phyloP scores from a whole-genome alignment of 2,797 vertebrate species.

The Enteromius treurensis region DNA sequence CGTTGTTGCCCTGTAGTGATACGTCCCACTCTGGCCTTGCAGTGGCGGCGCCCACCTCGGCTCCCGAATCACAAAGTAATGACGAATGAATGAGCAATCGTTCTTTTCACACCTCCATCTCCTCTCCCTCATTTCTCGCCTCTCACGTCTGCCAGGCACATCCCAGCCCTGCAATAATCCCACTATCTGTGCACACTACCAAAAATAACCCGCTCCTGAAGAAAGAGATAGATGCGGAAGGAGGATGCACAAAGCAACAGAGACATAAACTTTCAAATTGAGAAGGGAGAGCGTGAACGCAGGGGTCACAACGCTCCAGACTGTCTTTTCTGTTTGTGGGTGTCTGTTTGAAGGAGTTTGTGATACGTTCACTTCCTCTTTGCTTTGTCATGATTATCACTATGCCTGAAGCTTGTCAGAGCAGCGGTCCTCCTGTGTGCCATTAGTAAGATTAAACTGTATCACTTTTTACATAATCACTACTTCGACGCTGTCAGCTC shows the following conservation, averaged over 20 bases:
- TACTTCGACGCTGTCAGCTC: conserved; percentile 20
- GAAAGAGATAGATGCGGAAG: conserved; percentile 54
- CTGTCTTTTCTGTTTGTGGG: conserved; percentile 21
- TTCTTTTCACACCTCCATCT: conserved; percentile 49
- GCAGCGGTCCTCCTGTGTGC: conserved; percentile 29
- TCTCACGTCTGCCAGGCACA: conserved; percentile 54
- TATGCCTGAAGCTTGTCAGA: conserved; percentile 36
- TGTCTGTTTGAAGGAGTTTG: conserved; percentile 24
- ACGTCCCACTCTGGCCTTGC: conserved; percentile 29
- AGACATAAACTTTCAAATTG: conserved; percentile 55
- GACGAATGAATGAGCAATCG: conserved; percentile 56
- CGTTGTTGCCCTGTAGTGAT: conserved; percentile 9
- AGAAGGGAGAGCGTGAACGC: conserved; percentile 33
- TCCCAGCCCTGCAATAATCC: conserved; percentile 55
- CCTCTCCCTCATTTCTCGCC: conserved; percentile 18
- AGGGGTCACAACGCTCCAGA: conserved; percentile 13
- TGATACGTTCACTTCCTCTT: conserved; percentile 35
- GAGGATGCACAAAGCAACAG: conserved; percentile 45
- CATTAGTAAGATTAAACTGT: conserved; percentile 50
- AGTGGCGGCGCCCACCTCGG: not conserved
- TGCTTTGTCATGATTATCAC: conserved; percentile 40
- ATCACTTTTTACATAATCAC: conserved; percentile 42
- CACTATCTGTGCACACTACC: conserved; percentile 48
- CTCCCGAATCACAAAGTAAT: conserved; percentile 43
- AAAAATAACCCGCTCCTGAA: conserved; percentile 56